Evolutionary conservation across 2,113 vertebrate genomes (phyloP).

Genomic region (Chionodraco myersi): DNA sequence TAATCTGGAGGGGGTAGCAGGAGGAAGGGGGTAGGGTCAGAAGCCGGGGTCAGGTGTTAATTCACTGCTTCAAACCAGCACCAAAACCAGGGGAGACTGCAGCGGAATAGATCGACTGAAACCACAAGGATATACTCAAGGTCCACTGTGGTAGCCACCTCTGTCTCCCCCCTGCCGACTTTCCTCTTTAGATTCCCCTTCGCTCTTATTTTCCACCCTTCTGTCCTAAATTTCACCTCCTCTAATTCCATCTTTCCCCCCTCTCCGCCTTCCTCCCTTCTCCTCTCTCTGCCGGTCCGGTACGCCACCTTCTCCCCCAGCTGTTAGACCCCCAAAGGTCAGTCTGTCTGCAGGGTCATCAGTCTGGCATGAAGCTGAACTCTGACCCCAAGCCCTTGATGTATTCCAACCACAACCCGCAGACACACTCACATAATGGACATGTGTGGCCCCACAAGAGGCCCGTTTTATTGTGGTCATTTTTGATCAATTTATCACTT

Average conservation of each 20-base stretch:
- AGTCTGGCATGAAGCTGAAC: slow-evolving; percentile 85
- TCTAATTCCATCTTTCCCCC: slow-evolving; percentile 20
- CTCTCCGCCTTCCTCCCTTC: slow-evolving; percentile 5
- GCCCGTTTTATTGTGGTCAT: slow-evolving; percentile 76
- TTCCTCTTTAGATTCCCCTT: slow-evolving; percentile 47
- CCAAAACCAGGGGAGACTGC: slow-evolving; percentile 47
- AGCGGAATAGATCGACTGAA: slow-evolving; percentile 42
- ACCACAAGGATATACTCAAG: slow-evolving; percentile 49
- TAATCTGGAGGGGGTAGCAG: slow-evolving; percentile 70
- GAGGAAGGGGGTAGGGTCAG: slow-evolving; percentile 72
- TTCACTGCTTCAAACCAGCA: slow-evolving; percentile 74
- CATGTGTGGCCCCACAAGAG: slow-evolving; percentile 76
- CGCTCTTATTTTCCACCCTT: slow-evolving; percentile 28
- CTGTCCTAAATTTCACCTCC: slow-evolving; percentile 57
- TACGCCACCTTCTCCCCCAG: slow-evolving; percentile 64
- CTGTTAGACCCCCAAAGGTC: slow-evolving; percentile 79
- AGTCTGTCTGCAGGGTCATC: slow-evolving; percentile 83
- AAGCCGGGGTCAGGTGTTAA: slow-evolving; percentile 78
- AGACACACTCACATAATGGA: slow-evolving; percentile 78
- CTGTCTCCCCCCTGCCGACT: slow-evolving; percentile 30
- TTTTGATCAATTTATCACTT: slow-evolving; percentile 83
- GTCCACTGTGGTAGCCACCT: slow-evolving; percentile 38
- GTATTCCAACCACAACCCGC: slow-evolving; percentile 81
- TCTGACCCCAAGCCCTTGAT: slow-evolving; percentile 81
- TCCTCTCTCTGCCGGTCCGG: slow-evolving; percentile 48